Percentiles rank a stretch among this genome's conserved stretches.
Evolutionary conservation across 2,113 vertebrate genomes (phyloP).

Genomic region (Felis chaus): DNA sequence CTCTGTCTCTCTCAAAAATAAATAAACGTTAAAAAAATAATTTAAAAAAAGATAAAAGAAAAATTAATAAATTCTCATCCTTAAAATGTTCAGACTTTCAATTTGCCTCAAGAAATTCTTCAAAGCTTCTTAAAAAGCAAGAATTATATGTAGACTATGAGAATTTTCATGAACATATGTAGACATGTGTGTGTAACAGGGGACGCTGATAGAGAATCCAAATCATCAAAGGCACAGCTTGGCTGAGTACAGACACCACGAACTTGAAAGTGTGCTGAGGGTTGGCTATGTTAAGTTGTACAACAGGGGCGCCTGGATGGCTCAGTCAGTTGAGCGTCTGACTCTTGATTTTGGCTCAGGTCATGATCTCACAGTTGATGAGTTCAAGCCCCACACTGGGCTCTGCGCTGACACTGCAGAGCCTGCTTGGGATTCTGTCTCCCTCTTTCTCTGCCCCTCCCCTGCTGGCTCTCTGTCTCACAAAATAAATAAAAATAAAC

Average conservation of each 20-base stretch:
- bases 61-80: conserved; percentile 49
- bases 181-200: too few relatives aligned
- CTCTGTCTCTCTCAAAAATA: too few relatives aligned
- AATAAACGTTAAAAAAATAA: too few relatives aligned
- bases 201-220: background rate
- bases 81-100: conserved; percentile 41
- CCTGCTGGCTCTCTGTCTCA: too few relatives aligned
- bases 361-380: too few relatives aligned
- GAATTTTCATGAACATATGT: background rate
- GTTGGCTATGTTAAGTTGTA: background rate
- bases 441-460: too few relatives aligned
- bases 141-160: background rate
- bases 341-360: too few relatives aligned
- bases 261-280: background rate
- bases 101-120: conserved; percentile 15
- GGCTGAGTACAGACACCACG: background rate
- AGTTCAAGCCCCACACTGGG: too few relatives aligned
- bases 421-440: too few relatives aligned
- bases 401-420: too few relatives aligned
- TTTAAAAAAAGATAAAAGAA: background rate
- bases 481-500: too few relatives aligned
- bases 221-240: background rate
- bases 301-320: background rate
- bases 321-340: too few relatives aligned
- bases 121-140: background rate